Evolutionary conservation across 2,888 invertebrate genomes (phyloP).

Genomic region (Machimus atricapillus): DNA sequence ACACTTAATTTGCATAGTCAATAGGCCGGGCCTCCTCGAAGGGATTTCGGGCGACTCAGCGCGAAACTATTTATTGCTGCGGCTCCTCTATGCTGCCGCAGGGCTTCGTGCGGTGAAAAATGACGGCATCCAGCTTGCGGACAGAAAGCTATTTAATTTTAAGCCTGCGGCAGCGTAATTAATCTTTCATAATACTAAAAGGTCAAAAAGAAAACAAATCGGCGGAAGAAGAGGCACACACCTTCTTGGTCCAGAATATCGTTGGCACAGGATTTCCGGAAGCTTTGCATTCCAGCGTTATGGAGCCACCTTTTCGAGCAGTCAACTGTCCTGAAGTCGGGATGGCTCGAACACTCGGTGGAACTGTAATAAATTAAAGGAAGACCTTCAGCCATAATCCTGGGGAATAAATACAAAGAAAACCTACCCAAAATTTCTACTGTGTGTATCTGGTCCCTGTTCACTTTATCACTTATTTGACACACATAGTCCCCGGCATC

Average conservation of each 20-base stretch:
- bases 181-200: conserved; percentile 7
- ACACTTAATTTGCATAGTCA: conserved; percentile 9
- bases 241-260: conserved; percentile 70
- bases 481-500: conserved; percentile 75
- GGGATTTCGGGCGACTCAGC: conserved; percentile 1
- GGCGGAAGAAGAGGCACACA: conserved; percentile 46
- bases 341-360: conserved; percentile 72
- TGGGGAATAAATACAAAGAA: conserved; percentile 6
- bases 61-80: conserved; percentile 17
- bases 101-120: conserved; percentile 4
- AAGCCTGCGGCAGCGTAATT: neutral
- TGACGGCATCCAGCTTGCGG: conserved; percentile 12
- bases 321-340: conserved; percentile 72
- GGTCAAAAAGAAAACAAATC: conserved; percentile 16
- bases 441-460: conserved; percentile 74
- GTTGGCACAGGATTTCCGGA: conserved; percentile 76
- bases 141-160: conserved; percentile 24
- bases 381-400: conserved; percentile 2
- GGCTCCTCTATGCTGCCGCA: neutral
- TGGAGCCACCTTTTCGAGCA: conserved; percentile 72
- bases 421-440: conserved; percentile 70
- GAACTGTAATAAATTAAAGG: conserved; percentile 61
- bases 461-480: conserved; percentile 74
- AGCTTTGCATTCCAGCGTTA: conserved; percentile 74
- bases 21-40: neutral